phyloP scores from a whole-genome alignment of 2,888 invertebrate genomes.

The Agrotis puta region DNA sequence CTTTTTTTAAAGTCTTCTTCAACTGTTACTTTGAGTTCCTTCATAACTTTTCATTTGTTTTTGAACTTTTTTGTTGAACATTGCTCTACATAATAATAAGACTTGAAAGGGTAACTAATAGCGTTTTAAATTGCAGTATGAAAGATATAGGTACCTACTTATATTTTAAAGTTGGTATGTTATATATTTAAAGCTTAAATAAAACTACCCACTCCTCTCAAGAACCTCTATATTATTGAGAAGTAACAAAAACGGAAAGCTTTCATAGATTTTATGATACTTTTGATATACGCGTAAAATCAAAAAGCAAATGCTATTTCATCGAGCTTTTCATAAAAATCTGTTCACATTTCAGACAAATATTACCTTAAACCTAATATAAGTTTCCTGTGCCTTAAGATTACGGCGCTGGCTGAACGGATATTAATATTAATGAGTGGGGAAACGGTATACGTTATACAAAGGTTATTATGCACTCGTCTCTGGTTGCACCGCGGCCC shows the following conservation, averaged over 20 bases:
- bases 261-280: background rate
- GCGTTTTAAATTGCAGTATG: conserved; percentile 8
- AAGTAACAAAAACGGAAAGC: background rate
- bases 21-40: conserved; percentile 44
- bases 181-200: background rate
- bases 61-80: conserved; percentile 32
- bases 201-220: background rate
- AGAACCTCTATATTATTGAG: background rate
- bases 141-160: background rate
- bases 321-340: conserved; percentile 1
- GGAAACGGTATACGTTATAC: conserved; percentile 41
- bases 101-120: conserved; percentile 20
- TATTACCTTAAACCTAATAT: conserved; percentile 19
- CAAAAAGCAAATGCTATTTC: background rate
- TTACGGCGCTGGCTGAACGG: conserved; percentile 27
- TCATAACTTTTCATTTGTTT: conserved; percentile 43
- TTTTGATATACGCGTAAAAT: conserved; percentile 8
- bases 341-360: conserved; percentile 6
- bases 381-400: conserved; percentile 41
- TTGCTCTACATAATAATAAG: conserved; percentile 25
- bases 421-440: conserved; percentile 76
- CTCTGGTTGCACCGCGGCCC: conserved; percentile 47
- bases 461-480: conserved; percentile 46
- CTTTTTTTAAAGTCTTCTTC: conserved; percentile 32
- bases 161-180: background rate